Conservation (phyloP, 2,888 invertebrate species). For the Oscheius sp. region DNA sequence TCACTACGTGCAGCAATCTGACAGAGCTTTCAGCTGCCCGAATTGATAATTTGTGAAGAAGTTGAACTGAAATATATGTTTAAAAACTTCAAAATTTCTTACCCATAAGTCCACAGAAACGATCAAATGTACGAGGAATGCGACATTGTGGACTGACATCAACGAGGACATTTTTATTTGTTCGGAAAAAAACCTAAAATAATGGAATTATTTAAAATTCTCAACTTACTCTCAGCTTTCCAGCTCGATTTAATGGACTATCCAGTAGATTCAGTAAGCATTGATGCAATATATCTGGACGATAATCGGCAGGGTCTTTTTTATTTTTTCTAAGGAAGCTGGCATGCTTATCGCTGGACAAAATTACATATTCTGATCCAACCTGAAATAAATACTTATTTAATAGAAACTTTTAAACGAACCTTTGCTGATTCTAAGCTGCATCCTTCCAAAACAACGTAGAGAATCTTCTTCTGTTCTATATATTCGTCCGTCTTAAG, state of each 20-base stretch:
- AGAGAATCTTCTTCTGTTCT: slow-evolving; percentile 74
- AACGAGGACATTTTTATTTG: slow-evolving; percentile 73
- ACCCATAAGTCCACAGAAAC: slow-evolving; percentile 97
- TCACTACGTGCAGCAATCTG: slow-evolving; percentile 87
- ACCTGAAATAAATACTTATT: slow-evolving; percentile 50
- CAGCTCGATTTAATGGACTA: slow-evolving; percentile 93
- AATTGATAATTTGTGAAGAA: slow-evolving; percentile 91
- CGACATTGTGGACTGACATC: slow-evolving; percentile 87
- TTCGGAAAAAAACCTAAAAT: slow-evolving; percentile 75
- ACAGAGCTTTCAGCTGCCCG: slow-evolving; percentile 87
- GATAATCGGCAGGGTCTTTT: slow-evolving; percentile 84
- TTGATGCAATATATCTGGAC: slow-evolving; percentile 97
- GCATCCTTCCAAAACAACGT: slow-evolving; percentile 90
- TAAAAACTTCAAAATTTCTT: slow-evolving; percentile 44
- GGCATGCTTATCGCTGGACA: slow-evolving; percentile 64
- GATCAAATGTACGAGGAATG: slow-evolving; percentile 93
- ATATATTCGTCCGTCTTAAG: slow-evolving; percentile 54
- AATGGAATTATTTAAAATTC: not conserved
- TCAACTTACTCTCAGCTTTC: slow-evolving; percentile 80
- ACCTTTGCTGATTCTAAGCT: slow-evolving; percentile 96
- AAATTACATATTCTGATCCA: slow-evolving; percentile 63
- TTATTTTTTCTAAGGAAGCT: slow-evolving; percentile 79
- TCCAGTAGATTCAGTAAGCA: slow-evolving; percentile 96
- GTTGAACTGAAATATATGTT: slow-evolving; percentile 80
- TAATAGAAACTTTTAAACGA: not conserved